Percentiles rank a stretch among this genome's conserved stretches.
Evolutionary conservation across 2,797 vertebrate genomes (phyloP).

Genomic region (Acrocephalus scirpaceus): DNA sequence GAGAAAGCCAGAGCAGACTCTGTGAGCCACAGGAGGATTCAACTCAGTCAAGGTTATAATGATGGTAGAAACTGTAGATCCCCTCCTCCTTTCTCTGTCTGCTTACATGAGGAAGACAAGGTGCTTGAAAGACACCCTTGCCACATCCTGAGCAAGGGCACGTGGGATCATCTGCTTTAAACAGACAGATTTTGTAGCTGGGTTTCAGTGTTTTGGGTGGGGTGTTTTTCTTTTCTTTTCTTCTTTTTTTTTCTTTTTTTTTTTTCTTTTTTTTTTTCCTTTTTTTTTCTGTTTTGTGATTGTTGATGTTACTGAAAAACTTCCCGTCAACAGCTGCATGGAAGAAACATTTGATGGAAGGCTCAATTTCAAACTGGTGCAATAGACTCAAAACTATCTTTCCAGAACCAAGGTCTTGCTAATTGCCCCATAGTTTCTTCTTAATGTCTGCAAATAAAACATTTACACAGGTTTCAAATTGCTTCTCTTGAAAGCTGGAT

Average conservation of each 20-base stretch:
- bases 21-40: background rate
- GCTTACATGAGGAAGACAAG: background rate
- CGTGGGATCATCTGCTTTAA: background rate
- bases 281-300: background rate
- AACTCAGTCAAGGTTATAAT: background rate
- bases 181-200: background rate
- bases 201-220: background rate
- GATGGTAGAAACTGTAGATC: background rate
- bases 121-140: background rate
- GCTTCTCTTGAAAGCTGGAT: background rate
- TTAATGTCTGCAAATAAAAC: slow-evolving; percentile 18
- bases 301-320: background rate
- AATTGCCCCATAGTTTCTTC: slow-evolving; percentile 16
- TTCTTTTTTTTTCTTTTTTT: accelerated
- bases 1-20: background rate
- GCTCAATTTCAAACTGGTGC: background rate
- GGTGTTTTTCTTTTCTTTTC: too few species aligned
- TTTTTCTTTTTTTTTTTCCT: too few species aligned
- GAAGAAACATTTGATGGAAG: background rate
- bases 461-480: slow-evolving; percentile 7
- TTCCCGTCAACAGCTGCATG: background rate
- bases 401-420: slow-evolving; percentile 20
- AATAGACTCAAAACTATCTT: background rate
- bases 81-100: background rate
- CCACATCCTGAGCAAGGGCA: background rate